Evolutionary conservation across 1,140 invertebrate species (phyloP).

Genomic region (Cotesia vestalis): DNA sequence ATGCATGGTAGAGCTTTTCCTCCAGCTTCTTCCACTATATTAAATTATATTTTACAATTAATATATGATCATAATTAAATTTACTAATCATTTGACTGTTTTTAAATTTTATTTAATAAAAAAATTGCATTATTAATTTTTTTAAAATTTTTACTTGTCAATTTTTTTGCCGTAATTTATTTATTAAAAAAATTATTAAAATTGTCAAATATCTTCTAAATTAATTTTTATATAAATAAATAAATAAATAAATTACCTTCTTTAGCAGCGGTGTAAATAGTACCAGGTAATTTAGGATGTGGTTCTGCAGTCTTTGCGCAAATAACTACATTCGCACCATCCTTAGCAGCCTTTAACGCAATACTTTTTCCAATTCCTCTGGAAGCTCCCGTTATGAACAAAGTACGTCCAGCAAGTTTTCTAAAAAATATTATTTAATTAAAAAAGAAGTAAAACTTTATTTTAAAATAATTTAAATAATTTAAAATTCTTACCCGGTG

Average conservation of each 20-base stretch:
- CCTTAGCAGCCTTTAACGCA: conserved; percentile 90
- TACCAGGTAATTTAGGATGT: conserved; percentile 97
- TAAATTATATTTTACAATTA: conserved; percentile 7
- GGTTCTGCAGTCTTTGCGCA: conserved; percentile 96
- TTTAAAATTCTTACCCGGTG: conserved; percentile 4
- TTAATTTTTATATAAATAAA: conserved; percentile 34
- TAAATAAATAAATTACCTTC: conserved; percentile 75
- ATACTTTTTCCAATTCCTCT: conserved; percentile 98
- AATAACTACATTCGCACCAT: conserved; percentile 95
- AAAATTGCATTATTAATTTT: too few relatives aligned
- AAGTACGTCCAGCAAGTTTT: conserved; percentile 89
- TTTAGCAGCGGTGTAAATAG: conserved; percentile 95
- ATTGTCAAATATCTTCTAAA: conserved; percentile 35
- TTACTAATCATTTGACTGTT: too few relatives aligned
- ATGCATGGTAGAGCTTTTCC: conserved; percentile 92
- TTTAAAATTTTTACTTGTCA: too few relatives aligned
- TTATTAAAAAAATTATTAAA: conserved; percentile 40
- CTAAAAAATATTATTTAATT: conserved; percentile 60
- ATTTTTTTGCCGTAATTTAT: too few relatives aligned
- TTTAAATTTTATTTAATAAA: too few relatives aligned
- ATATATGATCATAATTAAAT: too few relatives aligned
- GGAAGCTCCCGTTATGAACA: conserved; percentile 97
- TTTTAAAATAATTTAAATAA: too few relatives aligned
- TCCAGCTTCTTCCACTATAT: conserved; percentile 86
- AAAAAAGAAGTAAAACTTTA: too few relatives aligned